Percentiles rank a stretch among this genome's conserved stretches.
These are phyloP conservation scores for Nothoprocta perdicaria DNA, from an alignment of 2,113 vertebrate genomes.

Conservation along the genomic window DNA sequence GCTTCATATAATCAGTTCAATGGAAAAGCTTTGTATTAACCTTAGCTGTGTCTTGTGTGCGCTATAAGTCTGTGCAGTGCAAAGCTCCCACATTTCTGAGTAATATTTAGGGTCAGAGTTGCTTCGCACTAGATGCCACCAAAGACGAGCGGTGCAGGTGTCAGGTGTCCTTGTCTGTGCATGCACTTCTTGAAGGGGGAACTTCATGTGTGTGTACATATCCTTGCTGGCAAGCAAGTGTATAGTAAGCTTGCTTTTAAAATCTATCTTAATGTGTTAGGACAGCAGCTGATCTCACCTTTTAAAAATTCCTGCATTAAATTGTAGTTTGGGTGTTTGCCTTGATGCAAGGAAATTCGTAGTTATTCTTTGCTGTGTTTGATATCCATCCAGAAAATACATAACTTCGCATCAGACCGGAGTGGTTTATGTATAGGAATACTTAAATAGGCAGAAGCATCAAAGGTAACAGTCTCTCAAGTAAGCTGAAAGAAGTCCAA, in stretches of 20 bases:
- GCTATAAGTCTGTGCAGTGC: rapidly evolving
- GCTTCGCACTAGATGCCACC: neutral
- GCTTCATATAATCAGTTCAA: rapidly evolving
- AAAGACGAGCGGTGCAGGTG: rapidly evolving
- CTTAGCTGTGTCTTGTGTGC: neutral
- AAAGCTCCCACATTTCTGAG: rapidly evolving
- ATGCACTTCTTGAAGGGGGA: rapidly evolving
- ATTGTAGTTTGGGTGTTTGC: rapidly evolving
- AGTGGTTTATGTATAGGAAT: neutral
- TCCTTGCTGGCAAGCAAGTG: no score
- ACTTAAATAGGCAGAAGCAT: neutral
- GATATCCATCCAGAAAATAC: neutral
- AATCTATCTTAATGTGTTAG: rapidly evolving
- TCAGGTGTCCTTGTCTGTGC: rapidly evolving
- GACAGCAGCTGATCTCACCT: rapidly evolving
- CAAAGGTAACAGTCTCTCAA: neutral
- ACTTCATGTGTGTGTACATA: rapidly evolving
- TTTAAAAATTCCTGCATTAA: neutral
- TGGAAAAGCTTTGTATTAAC: neutral
- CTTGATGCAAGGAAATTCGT: rapidly evolving
- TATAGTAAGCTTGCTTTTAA: rapidly evolving
- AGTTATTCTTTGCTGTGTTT: rapidly evolving
- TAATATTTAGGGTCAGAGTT: rapidly evolving
- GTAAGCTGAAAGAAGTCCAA: neutral
- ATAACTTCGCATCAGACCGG: rapidly evolving